Percentiles rank a stretch among this genome's conserved stretches.
Evolutionary conservation across 2,888 invertebrate genomes (phyloP).

Genomic region (Lutraria lutraria): DNA sequence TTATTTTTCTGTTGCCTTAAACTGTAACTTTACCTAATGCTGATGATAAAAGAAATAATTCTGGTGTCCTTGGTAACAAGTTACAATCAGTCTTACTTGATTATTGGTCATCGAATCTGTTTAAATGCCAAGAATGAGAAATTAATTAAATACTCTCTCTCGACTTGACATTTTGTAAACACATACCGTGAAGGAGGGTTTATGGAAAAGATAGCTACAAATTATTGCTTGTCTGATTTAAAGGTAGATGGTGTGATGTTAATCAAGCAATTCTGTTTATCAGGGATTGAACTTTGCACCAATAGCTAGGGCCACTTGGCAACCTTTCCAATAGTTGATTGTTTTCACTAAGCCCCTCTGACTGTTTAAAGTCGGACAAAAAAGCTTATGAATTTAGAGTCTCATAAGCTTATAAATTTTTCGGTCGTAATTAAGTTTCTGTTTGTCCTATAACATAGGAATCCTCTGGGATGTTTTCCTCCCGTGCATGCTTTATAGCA

Average conservation of each 20-base stretch:
- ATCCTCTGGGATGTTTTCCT: no score
- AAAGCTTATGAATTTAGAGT: no score
- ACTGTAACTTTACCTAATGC: not conserved
- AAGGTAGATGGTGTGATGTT: not conserved
- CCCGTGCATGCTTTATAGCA: no score
- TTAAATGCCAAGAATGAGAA: slow-evolving; percentile 19
- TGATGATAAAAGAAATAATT: not conserved
- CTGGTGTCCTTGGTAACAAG: not conserved
- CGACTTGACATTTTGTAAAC: slow-evolving; percentile 14
- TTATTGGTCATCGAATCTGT: slow-evolving; percentile 16
- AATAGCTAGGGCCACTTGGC: no score
- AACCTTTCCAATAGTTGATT: no score
- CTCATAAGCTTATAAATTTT: no score
- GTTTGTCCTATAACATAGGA: no score
- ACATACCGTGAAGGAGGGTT: not conserved
- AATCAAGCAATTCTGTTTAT: no score
- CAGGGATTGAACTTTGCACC: no score
- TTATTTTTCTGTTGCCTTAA: not conserved
- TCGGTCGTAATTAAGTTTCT: no score
- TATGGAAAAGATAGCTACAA: not conserved
- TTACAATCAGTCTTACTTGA: slow-evolving; percentile 10
- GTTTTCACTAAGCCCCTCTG: no score
- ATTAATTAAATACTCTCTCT: slow-evolving; percentile 20
- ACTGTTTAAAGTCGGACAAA: no score
- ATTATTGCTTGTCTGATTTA: slow-evolving; percentile 23